phyloP scores from a whole-genome alignment of 2,797 vertebrate species.

The Cuculus canorus region DNA sequence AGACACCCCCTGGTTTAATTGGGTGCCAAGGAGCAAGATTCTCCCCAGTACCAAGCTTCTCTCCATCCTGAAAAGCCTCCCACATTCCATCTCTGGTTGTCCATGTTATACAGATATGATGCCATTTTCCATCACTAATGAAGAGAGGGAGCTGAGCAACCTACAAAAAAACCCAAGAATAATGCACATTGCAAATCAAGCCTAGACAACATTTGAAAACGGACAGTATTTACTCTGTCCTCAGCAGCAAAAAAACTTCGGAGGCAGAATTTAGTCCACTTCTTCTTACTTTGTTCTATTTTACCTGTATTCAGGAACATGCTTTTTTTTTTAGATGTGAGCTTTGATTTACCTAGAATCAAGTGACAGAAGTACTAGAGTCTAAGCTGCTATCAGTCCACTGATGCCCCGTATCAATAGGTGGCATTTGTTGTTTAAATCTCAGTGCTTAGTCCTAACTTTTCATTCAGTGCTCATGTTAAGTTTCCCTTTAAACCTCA shows the following conservation, averaged over 20 bases:
- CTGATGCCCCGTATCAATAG: background rate
- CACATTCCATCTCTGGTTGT: slow-evolving; percentile 96
- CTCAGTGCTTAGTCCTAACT: background rate
- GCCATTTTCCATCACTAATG: slow-evolving; percentile 94
- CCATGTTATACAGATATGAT: slow-evolving; percentile 96
- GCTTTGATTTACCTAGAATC: background rate
- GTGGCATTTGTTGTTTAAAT: background rate
- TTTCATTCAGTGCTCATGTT: background rate
- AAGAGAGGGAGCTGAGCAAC: slow-evolving; percentile 93
- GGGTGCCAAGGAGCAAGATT: slow-evolving; percentile 98
- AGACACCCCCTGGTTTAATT: slow-evolving; percentile 94
- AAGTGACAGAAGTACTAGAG: background rate
- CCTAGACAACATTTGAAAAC: background rate
- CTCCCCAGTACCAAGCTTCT: slow-evolving; percentile 89
- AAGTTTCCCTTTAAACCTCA: background rate
- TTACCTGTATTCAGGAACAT: background rate
- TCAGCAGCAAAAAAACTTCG: background rate
- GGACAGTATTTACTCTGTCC: background rate
- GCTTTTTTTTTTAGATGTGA: background rate
- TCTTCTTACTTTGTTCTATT: background rate
- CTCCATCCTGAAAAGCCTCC: slow-evolving; percentile 96
- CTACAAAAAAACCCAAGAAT: slow-evolving; percentile 63
- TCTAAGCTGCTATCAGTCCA: background rate
- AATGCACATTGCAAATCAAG: background rate
- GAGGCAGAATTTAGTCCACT: background rate